These are phyloP conservation scores for Phylloscopus trochilus DNA, from an alignment of 2,113 vertebrate species.

Conservation along the genomic window DNA sequence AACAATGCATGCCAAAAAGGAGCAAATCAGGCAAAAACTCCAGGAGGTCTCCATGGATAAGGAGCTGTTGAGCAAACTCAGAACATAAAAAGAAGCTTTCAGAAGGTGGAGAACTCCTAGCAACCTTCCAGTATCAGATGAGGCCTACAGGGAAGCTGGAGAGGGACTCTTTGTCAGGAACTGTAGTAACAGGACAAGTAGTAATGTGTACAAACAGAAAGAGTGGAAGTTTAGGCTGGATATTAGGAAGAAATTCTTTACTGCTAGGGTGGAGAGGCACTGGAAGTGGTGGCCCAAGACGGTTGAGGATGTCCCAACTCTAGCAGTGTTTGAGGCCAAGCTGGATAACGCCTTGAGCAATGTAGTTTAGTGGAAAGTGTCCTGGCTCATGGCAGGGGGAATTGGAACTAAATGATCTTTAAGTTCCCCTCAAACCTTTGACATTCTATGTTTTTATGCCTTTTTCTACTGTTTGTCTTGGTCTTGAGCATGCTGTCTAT, in stretches of 20 bases:
- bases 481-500: neutral
- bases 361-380: neutral
- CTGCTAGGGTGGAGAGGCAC: neutral
- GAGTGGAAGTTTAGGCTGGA: neutral
- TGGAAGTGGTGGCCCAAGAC: neutral
- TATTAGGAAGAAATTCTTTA: neutral
- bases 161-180: too few species aligned
- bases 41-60: neutral
- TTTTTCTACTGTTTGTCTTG: neutral
- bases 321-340: too few species aligned
- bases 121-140: neutral
- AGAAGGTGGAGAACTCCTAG: neutral
- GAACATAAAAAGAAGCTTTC: neutral
- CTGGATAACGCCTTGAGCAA: neutral
- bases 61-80: neutral
- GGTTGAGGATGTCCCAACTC: fast-evolving
- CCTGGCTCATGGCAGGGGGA: too few species aligned
- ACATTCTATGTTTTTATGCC: neutral
- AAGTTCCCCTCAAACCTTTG: neutral
- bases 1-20: neutral
- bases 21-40: neutral
- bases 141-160: neutral
- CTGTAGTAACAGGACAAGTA: neutral
- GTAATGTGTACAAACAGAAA: neutral
- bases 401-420: neutral